These are phyloP conservation scores for Temnopleurus reevesii DNA, from an alignment of 53 echinoderm and acorn worm species.

Conservation along the genomic window DNA sequence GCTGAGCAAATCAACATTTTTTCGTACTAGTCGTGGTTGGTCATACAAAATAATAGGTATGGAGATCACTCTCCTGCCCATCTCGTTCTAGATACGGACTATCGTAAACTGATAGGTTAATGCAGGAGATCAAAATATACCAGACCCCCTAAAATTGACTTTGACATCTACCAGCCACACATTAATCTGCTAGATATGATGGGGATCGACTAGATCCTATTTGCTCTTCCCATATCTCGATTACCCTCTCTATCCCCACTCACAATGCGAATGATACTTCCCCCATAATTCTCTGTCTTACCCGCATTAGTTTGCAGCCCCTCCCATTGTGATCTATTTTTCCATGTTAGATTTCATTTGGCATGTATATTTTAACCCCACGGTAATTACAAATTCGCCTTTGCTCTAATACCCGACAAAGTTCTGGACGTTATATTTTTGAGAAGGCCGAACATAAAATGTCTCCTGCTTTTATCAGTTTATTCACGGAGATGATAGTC, in stretches of 20 bases:
- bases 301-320: neutral
- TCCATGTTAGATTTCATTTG: no score
- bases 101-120: slow-evolving; percentile 17
- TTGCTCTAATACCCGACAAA: no score
- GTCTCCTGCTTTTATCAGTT: no score
- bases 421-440: no score
- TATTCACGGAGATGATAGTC: no score
- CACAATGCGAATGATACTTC: neutral
- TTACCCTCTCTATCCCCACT: neutral
- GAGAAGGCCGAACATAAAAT: no score
- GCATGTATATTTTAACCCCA: no score
- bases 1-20: no score
- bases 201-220: neutral
- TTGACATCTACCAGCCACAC: slow-evolving; percentile 29
- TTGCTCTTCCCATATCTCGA: neutral
- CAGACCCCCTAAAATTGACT: slow-evolving; percentile 28
- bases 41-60: no score
- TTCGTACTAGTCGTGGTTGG: no score
- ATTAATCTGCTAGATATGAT: slow-evolving; percentile 7
- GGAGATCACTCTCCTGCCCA: neutral
- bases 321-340: neutral
- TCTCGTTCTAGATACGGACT: neutral
- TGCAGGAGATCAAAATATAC: slow-evolving; percentile 28
- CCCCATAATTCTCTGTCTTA: neutral
- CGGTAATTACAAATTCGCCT: no score